Percentiles rank a stretch among this genome's conserved stretches.
Conservation (phyloP, 2,797 vertebrate species). For the Onychomys arenicola region DNA sequence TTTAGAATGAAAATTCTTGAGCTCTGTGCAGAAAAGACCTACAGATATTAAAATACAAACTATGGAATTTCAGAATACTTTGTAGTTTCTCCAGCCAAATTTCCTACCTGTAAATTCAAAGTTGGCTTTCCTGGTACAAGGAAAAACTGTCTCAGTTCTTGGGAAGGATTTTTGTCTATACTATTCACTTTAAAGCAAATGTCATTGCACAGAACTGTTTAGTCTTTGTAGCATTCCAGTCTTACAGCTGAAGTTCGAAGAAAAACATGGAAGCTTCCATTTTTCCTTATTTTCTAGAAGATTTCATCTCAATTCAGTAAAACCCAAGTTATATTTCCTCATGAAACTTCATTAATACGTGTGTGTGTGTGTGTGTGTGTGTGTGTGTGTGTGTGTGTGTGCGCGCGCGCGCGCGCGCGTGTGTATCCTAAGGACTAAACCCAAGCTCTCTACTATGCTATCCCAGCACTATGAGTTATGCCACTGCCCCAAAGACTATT, state of each 20-base stretch:
- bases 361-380: too few species aligned
- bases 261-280: background rate
- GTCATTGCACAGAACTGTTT: background rate
- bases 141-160: background rate
- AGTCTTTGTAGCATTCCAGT: background rate
- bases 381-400: background rate
- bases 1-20: conserved; percentile 53
- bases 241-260: background rate
- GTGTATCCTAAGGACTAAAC: background rate
- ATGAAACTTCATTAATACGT: background rate
- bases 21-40: background rate
- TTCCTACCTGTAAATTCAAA: conserved; percentile 39
- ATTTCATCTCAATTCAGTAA: background rate
- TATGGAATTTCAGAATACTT: background rate
- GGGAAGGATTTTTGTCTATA: background rate
- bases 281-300: background rate
- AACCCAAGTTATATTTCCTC: conserved; percentile 20
- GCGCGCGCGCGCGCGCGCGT: background rate
- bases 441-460: background rate
- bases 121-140: background rate
- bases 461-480: background rate
- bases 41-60: conserved; percentile 27
- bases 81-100: background rate
- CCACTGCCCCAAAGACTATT: background rate
- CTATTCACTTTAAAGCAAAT: conserved; percentile 9